Percentiles rank a stretch among this genome's conserved stretches.
Evolutionary conservation across 2,888 invertebrate genomes (phyloP).

Genomic region (Sinohyriopsis cumingii): DNA sequence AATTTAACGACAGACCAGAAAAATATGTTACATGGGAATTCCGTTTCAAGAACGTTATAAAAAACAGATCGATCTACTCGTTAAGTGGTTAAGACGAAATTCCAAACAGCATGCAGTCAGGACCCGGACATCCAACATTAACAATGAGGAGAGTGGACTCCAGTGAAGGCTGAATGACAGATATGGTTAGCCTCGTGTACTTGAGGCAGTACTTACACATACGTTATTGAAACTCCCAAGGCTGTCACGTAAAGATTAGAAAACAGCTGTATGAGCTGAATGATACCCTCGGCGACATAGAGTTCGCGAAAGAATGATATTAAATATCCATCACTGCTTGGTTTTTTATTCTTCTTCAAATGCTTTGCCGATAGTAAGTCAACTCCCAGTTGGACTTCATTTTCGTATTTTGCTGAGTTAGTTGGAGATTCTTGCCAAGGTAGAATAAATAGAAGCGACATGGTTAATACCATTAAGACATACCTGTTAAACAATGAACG

Average conservation of each 20-base stretch:
- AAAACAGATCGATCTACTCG: constrained; percentile 22
- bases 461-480: constrained; percentile 5
- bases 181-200: no score
- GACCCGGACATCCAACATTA: constrained; percentile 15
- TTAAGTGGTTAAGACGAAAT: constrained; percentile 21
- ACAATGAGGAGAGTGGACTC: no score
- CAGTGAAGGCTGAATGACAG: no score
- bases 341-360: constrained; percentile 13
- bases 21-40: constrained; percentile 12
- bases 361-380: constrained; percentile 8
- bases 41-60: constrained; percentile 15
- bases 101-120: constrained; percentile 17
- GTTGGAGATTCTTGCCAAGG: constrained; percentile 1
- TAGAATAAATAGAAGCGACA: constrained; percentile 10
- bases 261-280: constrained; percentile 10
- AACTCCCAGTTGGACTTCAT: constrained; percentile 11
- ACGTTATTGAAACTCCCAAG: no score
- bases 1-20: no score
- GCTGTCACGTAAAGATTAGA: constrained; percentile 7
- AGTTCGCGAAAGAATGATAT: constrained; percentile 5
- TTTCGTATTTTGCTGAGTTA: constrained; percentile 7
- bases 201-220: no score
- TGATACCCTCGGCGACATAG: constrained; percentile 10
- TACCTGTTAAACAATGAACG: no score
- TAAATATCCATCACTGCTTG: no score